Evolutionary conservation across 2,797 vertebrate species (phyloP).

Genomic region (Sphenodon punctatus): DNA sequence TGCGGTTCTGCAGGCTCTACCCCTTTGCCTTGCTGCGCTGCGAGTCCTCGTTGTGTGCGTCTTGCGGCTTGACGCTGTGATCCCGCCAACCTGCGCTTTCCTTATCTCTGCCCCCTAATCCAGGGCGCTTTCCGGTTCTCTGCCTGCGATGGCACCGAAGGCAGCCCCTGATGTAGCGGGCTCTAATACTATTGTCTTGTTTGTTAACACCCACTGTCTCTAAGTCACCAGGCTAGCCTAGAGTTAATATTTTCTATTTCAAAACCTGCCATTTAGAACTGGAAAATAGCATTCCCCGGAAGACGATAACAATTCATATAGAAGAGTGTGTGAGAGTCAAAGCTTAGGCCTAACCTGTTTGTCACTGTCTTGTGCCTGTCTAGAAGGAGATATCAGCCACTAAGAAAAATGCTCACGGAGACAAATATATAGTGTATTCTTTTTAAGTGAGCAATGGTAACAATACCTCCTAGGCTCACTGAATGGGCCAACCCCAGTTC

Average conservation of each 20-base stretch:
- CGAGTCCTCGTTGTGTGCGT: too few relatives aligned
- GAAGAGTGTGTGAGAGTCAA: too few relatives aligned
- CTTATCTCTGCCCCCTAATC: too few relatives aligned
- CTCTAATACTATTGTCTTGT: too few relatives aligned
- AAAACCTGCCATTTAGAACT: background rate
- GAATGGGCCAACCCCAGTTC: background rate
- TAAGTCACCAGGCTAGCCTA: background rate
- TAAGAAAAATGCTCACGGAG: background rate
- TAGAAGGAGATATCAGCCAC: background rate
- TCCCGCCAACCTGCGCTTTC: too few relatives aligned
- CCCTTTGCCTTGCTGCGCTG: too few relatives aligned
- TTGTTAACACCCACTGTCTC: too few relatives aligned
- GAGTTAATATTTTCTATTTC: background rate
- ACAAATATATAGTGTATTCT: background rate
- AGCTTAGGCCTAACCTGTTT: background rate
- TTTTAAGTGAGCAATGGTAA: background rate
- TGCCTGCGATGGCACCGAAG: too few relatives aligned
- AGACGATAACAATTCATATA: background rate
- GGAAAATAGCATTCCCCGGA: background rate
- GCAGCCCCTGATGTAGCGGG: too few relatives aligned
- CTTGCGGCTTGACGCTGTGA: too few relatives aligned
- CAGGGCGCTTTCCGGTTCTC: too few relatives aligned
- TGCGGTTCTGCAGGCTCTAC: too few relatives aligned
- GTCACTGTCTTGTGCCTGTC: background rate
- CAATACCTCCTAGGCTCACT: background rate